A percentile compares a stretch with the other conserved stretches of the same genome.
These are phyloP conservation scores for Guaruba guarouba DNA, from an alignment of 2,113 vertebrate species.

Conservation along the genomic window DNA sequence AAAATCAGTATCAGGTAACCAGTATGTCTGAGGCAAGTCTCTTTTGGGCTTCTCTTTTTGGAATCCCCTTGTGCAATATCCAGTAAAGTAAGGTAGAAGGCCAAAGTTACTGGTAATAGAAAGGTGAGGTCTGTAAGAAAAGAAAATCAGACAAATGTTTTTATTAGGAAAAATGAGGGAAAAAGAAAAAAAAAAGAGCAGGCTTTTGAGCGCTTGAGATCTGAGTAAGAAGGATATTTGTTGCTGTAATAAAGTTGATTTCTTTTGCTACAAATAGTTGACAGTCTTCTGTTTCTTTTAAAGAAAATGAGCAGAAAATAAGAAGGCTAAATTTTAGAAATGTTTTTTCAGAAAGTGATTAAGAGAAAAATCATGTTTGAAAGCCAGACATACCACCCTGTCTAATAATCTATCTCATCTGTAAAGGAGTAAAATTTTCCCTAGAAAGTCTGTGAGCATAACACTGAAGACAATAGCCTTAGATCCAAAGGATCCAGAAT, in stretches of 20 bases:
- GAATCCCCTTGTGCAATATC: neutral
- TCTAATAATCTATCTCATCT: neutral
- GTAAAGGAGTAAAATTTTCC: neutral
- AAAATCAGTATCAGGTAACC: neutral
- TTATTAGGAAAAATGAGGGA: neutral
- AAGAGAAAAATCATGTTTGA: neutral
- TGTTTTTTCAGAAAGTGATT: neutral
- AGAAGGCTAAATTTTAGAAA: neutral
- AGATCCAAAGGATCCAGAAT: neutral
- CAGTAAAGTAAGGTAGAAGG: neutral
- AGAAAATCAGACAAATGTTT: neutral
- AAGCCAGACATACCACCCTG: rapidly evolving
- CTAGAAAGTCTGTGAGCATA: neutral
- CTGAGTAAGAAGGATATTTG: neutral
- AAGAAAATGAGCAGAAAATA: neutral
- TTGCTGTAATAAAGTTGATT: neutral
- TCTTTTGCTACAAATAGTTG: neutral
- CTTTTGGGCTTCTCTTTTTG: neutral
- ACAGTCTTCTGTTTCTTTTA: neutral
- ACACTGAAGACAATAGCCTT: neutral
- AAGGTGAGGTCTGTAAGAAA: neutral
- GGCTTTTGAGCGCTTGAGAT: neutral
- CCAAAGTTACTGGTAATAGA: neutral
- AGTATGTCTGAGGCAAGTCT: rapidly evolving
- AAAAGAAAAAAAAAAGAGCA: neutral